These are phyloP conservation scores for Apteryx owenii DNA, from an alignment of 2,113 vertebrate genomes.

Conservation along the genomic window DNA sequence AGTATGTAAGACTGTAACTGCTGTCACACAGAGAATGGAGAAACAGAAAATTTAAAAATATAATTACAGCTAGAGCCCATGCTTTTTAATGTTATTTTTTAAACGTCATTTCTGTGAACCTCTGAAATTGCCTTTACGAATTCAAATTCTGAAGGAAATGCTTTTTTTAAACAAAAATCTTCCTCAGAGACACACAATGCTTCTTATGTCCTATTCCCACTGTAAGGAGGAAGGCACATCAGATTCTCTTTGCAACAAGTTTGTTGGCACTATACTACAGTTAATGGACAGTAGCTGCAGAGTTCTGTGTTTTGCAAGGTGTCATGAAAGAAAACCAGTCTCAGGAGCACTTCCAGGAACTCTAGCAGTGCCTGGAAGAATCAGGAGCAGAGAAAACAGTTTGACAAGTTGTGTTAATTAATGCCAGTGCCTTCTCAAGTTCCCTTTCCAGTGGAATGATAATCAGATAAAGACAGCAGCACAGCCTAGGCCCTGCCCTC, in stretches of 20 bases:
- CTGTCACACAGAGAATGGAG: not conserved
- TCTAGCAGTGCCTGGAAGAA: not conserved
- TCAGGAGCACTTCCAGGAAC: not conserved
- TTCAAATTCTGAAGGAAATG: not conserved
- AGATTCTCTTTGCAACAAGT: not conserved
- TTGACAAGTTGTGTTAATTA: not conserved
- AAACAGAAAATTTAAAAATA: not conserved
- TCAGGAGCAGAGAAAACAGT: not conserved
- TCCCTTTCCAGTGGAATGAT: not conserved
- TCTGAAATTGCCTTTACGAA: not conserved
- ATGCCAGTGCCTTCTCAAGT: not conserved
- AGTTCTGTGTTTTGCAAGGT: not conserved
- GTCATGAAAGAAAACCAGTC: not conserved
- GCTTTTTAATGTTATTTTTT: not conserved
- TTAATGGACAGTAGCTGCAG: not conserved
- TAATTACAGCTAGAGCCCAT: not conserved
- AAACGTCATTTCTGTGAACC: not conserved
- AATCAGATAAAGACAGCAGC: not conserved
- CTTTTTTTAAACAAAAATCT: not conserved
- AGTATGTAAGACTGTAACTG: not conserved
- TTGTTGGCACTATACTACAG: not conserved
- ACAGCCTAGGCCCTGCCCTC: not conserved
- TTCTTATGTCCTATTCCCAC: not conserved
- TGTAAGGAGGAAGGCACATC: not conserved
- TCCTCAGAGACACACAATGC: not conserved